Base-by-base conservation (phyloP, 2,888 invertebrate genomes). In the Taphrorychus bicolor region DNA sequence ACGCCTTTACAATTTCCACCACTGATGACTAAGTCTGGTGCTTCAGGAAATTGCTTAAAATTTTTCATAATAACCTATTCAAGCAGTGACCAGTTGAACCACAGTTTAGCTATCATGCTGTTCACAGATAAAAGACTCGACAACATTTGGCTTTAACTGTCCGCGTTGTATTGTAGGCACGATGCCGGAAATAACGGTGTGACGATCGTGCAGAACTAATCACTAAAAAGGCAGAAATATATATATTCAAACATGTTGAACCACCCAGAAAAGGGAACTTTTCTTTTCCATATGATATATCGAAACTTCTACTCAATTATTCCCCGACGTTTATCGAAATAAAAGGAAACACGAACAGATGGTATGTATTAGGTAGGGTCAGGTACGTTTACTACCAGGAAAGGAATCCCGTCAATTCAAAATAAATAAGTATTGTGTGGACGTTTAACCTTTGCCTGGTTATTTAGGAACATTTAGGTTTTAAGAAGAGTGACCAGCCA, bases 171-270 rank as follows among this genome's bases (percentile, higher is more conserved):
- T n/a, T n/a, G 9, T 45, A 58, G 3, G 45, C 48, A 24, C 14
- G 22, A 60, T 41, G 52, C 60, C 60, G 60, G 60, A 60, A 60
- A 60, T 60, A 60, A 60, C 60, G 52, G 60, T 48, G 56, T 14
- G 21, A 48, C 4, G 24, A 14, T 58, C 42, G 21, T 60, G 60
- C 60, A 40, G 60, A 60, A 60, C 60, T 52, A 60, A 60, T 51
- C 4, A 41, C 42, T 32, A 23, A 42, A 58, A 58, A 58, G 58
- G 58, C 17, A 18, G 22, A 53, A 45, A 9, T 7, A 11, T 45
- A 7, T 11, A 3, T 45, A 17, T 32, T 32, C 18, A 45, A 45
- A 45, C 14, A 45, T 45, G 9, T 17, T 9, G 18, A 45, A 45
- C 45, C 14, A 45, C 45, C 32, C 18, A 45, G 45, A n/a, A 45